A percentile compares a stretch with the other conserved stretches of the same genome.
phyloP scores from a whole-genome alignment of 2,113 vertebrate genomes.

The Lasiurus cinereus region DNA sequence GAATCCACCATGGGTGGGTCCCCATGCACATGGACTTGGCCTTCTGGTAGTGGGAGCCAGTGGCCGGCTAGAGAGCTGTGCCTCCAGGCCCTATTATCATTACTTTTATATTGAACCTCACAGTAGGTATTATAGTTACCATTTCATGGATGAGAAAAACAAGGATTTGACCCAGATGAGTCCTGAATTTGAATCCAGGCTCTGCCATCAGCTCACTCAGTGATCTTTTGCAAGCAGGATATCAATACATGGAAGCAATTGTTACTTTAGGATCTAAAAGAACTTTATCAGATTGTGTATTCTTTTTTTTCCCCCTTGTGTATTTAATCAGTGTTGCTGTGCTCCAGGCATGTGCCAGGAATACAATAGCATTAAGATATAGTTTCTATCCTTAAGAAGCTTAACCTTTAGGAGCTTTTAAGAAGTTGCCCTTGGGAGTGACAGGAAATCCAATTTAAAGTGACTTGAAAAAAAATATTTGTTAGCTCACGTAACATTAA shows the following conservation, averaged over 20 bases:
- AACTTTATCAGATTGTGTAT: background rate
- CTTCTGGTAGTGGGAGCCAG: conserved; percentile 86
- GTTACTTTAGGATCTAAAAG: background rate
- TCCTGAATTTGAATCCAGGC: background rate
- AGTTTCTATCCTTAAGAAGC: conserved; percentile 44
- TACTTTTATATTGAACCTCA: background rate
- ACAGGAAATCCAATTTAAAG: conserved; percentile 41
- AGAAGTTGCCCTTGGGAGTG: background rate
- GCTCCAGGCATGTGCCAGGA: background rate
- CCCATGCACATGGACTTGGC: conserved; percentile 91
- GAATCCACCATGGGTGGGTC: conserved; percentile 89
- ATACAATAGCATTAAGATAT: background rate
- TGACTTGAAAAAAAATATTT: background rate
- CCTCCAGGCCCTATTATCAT: background rate
- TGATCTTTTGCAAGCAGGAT: background rate
- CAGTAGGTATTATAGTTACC: background rate
- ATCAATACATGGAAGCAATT: background rate
- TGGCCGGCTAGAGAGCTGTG: background rate
- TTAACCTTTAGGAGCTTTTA: conserved; percentile 3
- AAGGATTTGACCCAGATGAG: background rate
- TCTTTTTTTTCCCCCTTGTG: background rate
- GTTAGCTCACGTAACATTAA: background rate
- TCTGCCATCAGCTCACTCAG: background rate
- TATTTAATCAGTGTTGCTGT: background rate
- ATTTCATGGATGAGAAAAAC: background rate